These are phyloP conservation scores for Gymnothorax javanicus DNA, from an alignment of 2,797 vertebrate species.

Conservation along the genomic window DNA sequence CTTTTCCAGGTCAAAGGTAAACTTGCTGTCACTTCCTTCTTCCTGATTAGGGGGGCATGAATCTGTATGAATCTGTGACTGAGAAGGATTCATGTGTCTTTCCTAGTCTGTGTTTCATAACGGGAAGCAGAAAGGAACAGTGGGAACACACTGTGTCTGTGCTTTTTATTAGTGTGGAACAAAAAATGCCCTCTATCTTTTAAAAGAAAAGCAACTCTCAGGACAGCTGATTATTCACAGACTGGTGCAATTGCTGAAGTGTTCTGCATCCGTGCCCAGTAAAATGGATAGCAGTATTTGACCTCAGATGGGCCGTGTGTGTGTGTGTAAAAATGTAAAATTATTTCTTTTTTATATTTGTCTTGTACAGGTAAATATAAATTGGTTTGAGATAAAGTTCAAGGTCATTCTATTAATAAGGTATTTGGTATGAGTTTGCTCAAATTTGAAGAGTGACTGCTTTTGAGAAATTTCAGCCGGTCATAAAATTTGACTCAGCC, in stretches of 20 bases:
- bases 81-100: conserved; percentile 25
- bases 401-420: neutral
- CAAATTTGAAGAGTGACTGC: neutral
- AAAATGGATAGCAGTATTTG: too few species aligned
- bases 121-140: conserved; percentile 16
- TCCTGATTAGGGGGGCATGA: neutral
- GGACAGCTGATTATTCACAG: conserved; percentile 58
- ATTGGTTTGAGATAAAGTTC: neutral
- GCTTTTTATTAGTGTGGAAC: conserved; percentile 50
- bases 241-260: conserved; percentile 47
- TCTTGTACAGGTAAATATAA: neutral
- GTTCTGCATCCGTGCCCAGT: neutral
- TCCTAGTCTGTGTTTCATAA: conserved; percentile 5
- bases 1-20: conserved; percentile 29
- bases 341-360: conserved; percentile 20
- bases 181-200: conserved; percentile 38
- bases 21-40: neutral
- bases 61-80: neutral
- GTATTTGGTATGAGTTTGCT: neutral
- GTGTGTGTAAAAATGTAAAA: neutral
- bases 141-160: conserved; percentile 35
- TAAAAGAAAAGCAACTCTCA: conserved; percentile 44
- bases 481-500: neutral
- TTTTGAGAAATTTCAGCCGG: neutral
- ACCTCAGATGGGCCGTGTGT: too few species aligned